Evolutionary conservation across 2,113 vertebrate genomes (phyloP), one percentile per base, ranked within the genome.

Genomic region (Acanthisitta chloris): DNA sequence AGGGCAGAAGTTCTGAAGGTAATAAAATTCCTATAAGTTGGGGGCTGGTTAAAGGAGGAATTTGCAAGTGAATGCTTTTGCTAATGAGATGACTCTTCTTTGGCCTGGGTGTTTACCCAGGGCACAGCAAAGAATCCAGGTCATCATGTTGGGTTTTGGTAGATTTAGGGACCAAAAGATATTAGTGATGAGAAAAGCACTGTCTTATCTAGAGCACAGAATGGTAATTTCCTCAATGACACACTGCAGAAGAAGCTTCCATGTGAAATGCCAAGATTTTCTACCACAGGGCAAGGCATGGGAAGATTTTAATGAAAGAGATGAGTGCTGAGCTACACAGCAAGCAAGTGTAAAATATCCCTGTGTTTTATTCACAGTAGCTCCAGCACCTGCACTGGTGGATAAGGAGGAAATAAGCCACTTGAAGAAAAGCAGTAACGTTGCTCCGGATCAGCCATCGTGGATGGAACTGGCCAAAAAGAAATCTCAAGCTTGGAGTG

Each of bases 381-480:
- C 79, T 91, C 97, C 94, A 40, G 81, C 97, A 34, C 88, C 96
- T 33, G 77, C 34, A 5, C 94, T 76, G 55, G 91, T 29, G 11
- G 97, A 98, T 72, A 98, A 98, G 71, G 98, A 98, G 51, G 97
- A 98, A 74, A 98, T 92, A 81, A 98, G 96, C 88, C 96, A 93
- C 74, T 61, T 97, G 12, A 98, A 97, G 96, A 97, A 98, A 97
- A 94, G 91, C 96, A 96, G 97, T 96, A 89, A 94, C 17, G 92
- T 97, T 54, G 98, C 97, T 45, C 73, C 95, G 0, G 96, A 97
- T 34, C 98, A 99, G 94, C 99, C 99, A 1, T 99, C 97, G 0
- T 99, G 99, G 99, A 99, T 99, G 99, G 99, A 99, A 88, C 97
- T 99, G 71, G 99, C 99, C 64, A 99, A 99, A 96, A 99, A 99